Evolutionary conservation across 1,140 invertebrate species (phyloP), one percentile per base, ranked within the genome.

Genomic region (Drosophila mauritiana): DNA sequence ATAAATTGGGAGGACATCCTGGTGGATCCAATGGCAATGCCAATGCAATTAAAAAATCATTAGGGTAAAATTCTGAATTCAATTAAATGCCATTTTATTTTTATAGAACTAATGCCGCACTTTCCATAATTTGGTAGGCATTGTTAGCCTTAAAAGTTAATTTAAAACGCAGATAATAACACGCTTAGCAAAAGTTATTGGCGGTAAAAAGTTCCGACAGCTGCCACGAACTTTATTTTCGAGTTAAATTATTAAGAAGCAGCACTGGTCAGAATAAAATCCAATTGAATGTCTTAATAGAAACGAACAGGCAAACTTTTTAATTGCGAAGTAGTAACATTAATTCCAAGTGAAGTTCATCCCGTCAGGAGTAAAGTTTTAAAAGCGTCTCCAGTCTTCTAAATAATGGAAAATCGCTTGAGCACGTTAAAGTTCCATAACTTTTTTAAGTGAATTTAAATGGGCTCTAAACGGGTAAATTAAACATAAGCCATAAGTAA

Each of bases 181-280:
- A 40, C 36, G 37, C 17, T 17, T 4, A 39, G 15, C 8, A 58
- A 62, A 58, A 22, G 37, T 62, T 27, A 58, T 62, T 3, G n/a
- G 59, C 54, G 27, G 17, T 15, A 17, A 61, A 42, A 62, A 58
- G 15, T 62, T 62, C 40, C 31, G 53, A 62, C 53, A 58, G 53
- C 53, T 22, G 27, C 15, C 25, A 57, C 12, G 20, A 62, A 62
- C 52, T 62, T 58, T 62, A 31, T 31, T 42, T 62, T 40, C 15
- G 13, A 57, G 8, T 62, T 42, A 15, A 42, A 57, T 12, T 17
- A 15, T 62, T 57, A 20, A 12, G 25, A 15, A 37, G 36, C 17
- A n/a, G 11, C 15, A 3, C 10, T 4, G 10, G 17, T 5, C 22
- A 55, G 12, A 57, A 56, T 56, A 20, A 61, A 31, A 17, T 20